phyloP scores from a whole-genome alignment of 2,888 invertebrate species.

The Apotomis turbidana region DNA sequence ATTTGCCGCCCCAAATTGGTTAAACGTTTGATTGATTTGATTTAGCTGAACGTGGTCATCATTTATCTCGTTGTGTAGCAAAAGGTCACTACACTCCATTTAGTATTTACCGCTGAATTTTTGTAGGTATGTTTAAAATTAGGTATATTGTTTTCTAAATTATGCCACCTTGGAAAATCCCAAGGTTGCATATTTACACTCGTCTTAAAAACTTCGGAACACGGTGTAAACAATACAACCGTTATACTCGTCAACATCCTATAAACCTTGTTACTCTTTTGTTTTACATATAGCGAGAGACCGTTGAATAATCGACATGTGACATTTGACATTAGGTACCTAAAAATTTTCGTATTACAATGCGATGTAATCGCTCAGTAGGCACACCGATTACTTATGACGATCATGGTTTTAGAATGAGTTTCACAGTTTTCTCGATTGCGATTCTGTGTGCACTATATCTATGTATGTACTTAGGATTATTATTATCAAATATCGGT shows the following conservation, averaged over 20 bases:
- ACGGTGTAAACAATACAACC: background rate
- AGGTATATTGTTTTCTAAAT: background rate
- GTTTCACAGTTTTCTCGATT: too few species aligned
- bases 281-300: too few species aligned
- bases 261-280: too few species aligned
- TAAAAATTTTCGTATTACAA: too few species aligned
- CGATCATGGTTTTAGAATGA: too few species aligned
- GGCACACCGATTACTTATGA: too few species aligned
- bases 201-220: background rate
- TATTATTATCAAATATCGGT: too few species aligned
- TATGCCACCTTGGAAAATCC: background rate
- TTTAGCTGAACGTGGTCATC: constrained; percentile 5
- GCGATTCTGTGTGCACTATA: too few species aligned
- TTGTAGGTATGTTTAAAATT: background rate
- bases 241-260: background rate
- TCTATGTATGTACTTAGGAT: too few species aligned
- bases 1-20: constrained; percentile 13
- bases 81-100: constrained; percentile 18
- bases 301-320: too few species aligned
- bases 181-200: constrained; percentile 12
- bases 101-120: constrained; percentile 5
- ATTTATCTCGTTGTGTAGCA: constrained; percentile 14
- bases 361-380: too few species aligned
- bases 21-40: constrained; percentile 12
- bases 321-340: too few species aligned